Percentiles rank a stretch among this genome's conserved stretches.
Evolutionary conservation across 2,797 vertebrate genomes (phyloP).

Genomic region (Paratrypauchen microcephalus): DNA sequence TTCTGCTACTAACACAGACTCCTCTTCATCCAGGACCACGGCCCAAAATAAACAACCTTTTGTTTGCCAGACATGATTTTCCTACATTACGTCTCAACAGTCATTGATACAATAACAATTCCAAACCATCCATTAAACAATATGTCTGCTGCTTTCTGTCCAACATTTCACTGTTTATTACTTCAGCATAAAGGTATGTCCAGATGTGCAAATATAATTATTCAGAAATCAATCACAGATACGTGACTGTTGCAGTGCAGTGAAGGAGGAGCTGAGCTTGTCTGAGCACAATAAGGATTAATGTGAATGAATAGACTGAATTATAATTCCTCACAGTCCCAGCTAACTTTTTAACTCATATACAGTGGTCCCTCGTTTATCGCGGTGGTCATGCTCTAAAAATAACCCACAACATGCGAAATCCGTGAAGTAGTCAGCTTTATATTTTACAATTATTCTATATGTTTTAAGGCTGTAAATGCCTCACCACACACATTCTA

Average conservation of each 20-base stretch:
- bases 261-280: background rate
- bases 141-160: conserved; percentile 60
- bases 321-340: background rate
- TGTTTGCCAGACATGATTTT: conserved; percentile 67
- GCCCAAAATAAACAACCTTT: conserved; percentile 72
- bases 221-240: conserved; percentile 33
- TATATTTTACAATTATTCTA: no score
- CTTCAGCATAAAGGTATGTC: conserved; percentile 43
- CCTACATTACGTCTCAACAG: conserved; percentile 66
- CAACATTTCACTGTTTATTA: conserved; percentile 48
- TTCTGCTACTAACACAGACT: conserved; percentile 53
- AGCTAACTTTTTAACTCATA: no score
- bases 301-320: background rate
- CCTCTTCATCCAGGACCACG: conserved; percentile 57
- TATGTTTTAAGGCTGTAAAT: no score
- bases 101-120: conserved; percentile 76
- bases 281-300: background rate
- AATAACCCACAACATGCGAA: no score
- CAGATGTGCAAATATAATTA: conserved; percentile 34
- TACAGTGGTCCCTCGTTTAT: no score
- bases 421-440: no score
- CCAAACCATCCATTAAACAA: conserved; percentile 63
- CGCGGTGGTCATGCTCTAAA: no score
- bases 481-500: no score
- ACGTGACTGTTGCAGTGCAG: background rate